Base-by-base conservation (phyloP, 2,113 vertebrate genomes). In the Neodontobutis hainanensis region DNA sequence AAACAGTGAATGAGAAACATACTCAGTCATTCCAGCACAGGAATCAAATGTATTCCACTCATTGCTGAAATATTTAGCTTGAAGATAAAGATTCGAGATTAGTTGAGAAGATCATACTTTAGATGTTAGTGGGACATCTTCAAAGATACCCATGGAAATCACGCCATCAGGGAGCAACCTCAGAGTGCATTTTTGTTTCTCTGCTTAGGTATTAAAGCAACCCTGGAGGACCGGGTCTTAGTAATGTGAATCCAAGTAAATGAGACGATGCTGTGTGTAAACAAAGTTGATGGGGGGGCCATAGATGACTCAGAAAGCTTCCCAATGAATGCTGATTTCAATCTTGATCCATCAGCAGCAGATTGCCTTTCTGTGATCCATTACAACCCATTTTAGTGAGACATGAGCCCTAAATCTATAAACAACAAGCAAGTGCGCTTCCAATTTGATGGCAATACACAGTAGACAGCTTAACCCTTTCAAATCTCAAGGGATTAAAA, bases 301-400 rank as follows among this genome's bases (percentile, higher is more conserved):
- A 9, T 4, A 43, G 71, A 81, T 40, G 68, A 43, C 56, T 68
- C 61, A 78, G 47, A 19, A 42, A 61, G 64, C 75, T 72, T 84
- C 73, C 69, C 61, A 72, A 62, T 60, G 58, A 74, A 83, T 80
- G 64, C 63, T 75, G 76, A 82, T 86, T 68, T 84, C 59, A 49
- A 59, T 78, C 76, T 72, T 75, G 47, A 60, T 70, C 66, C 35
- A 19, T 80, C 77, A 48, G 59, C 4, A 36, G 58, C 68, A 35
- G 60, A 70, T 66, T 12, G 34, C 56, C 55, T 43, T 27, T 48
- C 11, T 60, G 10, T 61, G 65, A 73, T 81, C 59, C 77, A 77
- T 87, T 80, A 77, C 60, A 51, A 15, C 9, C 1, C 14, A 5
- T 69, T 75, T 85, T 47, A 82, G 70, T 67, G 64, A 48, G 60